Evolutionary conservation across 2,113 vertebrate species (phyloP).

Genomic region (Pterocles gutturalis): DNA sequence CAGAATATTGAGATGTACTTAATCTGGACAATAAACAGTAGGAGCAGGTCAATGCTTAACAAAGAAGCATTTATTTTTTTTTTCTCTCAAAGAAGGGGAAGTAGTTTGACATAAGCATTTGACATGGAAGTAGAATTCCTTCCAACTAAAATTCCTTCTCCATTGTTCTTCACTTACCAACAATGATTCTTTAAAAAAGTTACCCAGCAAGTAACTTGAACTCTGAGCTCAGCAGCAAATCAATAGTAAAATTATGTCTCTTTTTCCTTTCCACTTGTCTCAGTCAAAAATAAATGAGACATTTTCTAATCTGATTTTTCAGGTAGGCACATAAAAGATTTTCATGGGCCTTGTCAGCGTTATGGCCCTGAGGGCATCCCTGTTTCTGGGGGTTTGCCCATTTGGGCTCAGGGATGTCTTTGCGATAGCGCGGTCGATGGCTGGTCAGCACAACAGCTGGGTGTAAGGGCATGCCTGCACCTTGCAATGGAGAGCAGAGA

Average conservation of each 20-base stretch:
- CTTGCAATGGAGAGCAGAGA: fast-evolving
- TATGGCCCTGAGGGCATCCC: neutral
- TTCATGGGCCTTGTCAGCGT: neutral
- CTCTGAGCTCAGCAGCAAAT: neutral
- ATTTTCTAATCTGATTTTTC: neutral
- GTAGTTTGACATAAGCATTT: neutral
- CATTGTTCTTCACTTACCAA: neutral
- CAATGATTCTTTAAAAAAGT: neutral
- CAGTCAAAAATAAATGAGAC: neutral
- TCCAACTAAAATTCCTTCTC: neutral
- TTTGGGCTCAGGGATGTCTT: neutral
- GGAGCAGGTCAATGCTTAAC: neutral
- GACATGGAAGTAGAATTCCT: neutral
- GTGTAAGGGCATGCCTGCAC: neutral
- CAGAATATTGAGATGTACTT: neutral
- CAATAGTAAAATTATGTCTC: neutral
- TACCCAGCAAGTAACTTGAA: neutral
- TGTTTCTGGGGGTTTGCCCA: neutral
- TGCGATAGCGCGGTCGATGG: fast-evolving
- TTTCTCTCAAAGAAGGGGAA: neutral
- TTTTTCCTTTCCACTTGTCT: neutral
- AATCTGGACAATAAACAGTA: neutral
- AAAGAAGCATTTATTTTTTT: neutral
- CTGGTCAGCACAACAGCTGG: fast-evolving
- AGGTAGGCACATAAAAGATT: neutral